These are phyloP conservation scores for Dendroctonus ponderosae DNA, from an alignment of 1,140 invertebrate genomes.

Conservation along the genomic window DNA sequence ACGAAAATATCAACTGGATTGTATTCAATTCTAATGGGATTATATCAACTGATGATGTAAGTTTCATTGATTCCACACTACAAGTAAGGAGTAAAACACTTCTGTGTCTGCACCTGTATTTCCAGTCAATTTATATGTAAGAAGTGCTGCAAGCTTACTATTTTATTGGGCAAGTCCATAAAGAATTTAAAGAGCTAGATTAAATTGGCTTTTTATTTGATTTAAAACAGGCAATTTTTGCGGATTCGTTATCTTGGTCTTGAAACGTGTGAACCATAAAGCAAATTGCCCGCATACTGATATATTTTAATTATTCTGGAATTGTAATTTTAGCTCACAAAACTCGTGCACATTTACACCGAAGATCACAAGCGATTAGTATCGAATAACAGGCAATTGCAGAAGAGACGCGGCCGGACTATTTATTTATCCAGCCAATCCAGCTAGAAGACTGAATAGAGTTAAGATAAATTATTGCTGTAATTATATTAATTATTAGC, in stretches of 20 bases:
- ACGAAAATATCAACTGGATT: conserved; percentile 21
- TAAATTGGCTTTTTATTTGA: no score
- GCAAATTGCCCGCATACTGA: no score
- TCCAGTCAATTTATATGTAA: no score
- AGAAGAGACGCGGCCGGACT: background rate
- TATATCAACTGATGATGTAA: conserved; percentile 21
- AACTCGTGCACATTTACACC: conserved; percentile 1
- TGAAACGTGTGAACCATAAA: no score
- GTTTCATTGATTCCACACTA: conserved; percentile 37
- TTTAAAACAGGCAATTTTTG: no score
- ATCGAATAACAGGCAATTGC: conserved; percentile 1
- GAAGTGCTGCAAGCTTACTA: background rate
- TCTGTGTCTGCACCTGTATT: no score
- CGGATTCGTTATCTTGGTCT: no score
- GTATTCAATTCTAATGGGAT: conserved; percentile 1
- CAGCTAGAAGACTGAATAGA: no score
- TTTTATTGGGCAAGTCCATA: conserved; percentile 16
- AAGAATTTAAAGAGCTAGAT: no score
- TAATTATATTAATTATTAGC: no score
- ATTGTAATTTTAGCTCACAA: background rate
- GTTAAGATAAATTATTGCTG: no score
- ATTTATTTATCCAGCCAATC: background rate
- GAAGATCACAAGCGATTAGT: background rate
- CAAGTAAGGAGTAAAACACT: no score
- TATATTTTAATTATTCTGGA: background rate